Conservation (phyloP, 2,888 invertebrate genomes). For the Drosophila greeni region DNA sequence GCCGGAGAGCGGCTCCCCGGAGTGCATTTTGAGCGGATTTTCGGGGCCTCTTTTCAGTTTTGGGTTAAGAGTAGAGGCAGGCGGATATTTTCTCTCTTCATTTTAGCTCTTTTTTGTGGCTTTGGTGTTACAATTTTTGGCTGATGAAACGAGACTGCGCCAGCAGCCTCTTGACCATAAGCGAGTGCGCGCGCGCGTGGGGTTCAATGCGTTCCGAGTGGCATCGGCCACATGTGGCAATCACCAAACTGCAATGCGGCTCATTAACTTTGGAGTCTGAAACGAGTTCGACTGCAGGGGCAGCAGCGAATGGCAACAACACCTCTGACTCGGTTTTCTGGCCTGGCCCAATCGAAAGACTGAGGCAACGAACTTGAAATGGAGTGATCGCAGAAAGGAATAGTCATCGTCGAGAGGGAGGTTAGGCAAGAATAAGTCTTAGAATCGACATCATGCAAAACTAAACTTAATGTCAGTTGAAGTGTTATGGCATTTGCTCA, state of each 20-base stretch:
- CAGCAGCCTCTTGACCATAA: conserved; percentile 28
- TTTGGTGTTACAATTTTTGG: conserved; percentile 27
- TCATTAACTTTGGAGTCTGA: conserved; percentile 51
- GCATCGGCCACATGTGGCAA: conserved; percentile 56
- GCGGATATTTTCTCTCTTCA: conserved; percentile 13
- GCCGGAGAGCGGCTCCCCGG: conserved; percentile 38
- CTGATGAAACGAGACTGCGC: conserved; percentile 12
- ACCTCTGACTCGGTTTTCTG: conserved; percentile 34
- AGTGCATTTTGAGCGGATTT: conserved; percentile 38
- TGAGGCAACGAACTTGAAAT: conserved; percentile 68
- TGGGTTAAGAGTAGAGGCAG: conserved; percentile 30
- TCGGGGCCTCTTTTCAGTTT: conserved; percentile 46
- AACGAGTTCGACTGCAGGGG: conserved; percentile 48
- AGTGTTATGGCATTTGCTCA: background rate
- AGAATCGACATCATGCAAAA: background rate
- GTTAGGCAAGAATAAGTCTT: conserved; percentile 2
- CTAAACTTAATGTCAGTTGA: background rate
- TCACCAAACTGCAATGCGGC: conserved; percentile 45
- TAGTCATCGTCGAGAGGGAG: background rate
- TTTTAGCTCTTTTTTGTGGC: conserved; percentile 13
- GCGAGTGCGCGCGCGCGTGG: conserved; percentile 21
- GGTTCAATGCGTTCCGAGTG: conserved; percentile 63
- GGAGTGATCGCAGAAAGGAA: conserved; percentile 10
- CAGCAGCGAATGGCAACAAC: conserved; percentile 34
- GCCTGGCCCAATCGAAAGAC: conserved; percentile 67